phyloP scores from a whole-genome alignment of 2,797 vertebrate species.

The Tragelaphus eurycerus region DNA sequence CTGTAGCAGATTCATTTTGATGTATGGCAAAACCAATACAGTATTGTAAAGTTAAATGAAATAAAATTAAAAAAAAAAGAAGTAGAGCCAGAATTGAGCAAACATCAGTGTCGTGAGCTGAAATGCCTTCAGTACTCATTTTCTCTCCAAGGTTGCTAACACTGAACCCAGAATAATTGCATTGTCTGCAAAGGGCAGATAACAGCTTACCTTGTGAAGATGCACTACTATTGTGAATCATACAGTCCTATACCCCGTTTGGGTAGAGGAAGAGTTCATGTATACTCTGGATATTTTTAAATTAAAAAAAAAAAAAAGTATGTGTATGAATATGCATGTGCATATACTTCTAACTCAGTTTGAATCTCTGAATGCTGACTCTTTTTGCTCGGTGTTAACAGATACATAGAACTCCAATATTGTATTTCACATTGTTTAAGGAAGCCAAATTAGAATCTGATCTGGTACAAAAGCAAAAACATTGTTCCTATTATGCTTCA shows the following conservation, averaged over 20 bases:
- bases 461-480: neutral
- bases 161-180: neutral
- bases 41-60: too few relatives aligned
- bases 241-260: neutral
- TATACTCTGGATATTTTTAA: neutral
- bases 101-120: neutral
- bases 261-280: neutral
- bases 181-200: neutral
- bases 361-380: neutral
- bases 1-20: too few relatives aligned
- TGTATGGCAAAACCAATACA: too few relatives aligned
- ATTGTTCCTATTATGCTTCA: neutral
- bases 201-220: neutral
- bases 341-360: neutral
- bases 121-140: neutral
- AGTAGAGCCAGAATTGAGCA: neutral
- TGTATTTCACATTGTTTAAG: neutral
- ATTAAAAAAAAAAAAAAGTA: neutral
- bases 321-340: neutral
- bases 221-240: neutral
- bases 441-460: neutral
- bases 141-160: neutral
- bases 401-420: neutral
- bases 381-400: neutral
- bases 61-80: neutral